phyloP scores from a whole-genome alignment of 2,888 invertebrate species.

The Euplagia quadripunctaria region DNA sequence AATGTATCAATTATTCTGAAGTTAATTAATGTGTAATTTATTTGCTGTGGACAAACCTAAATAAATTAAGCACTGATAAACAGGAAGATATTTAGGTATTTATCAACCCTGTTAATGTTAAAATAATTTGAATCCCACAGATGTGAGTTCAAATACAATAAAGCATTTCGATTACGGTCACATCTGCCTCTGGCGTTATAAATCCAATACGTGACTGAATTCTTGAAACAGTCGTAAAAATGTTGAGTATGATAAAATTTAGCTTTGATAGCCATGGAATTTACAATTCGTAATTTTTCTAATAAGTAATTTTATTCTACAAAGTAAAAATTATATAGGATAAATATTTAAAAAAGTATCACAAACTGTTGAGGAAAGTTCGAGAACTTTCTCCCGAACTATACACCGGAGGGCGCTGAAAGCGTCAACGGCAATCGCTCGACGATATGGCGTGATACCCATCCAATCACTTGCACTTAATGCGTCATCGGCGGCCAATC shows the following conservation, averaged over 20 bases:
- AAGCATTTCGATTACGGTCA: constrained; percentile 8
- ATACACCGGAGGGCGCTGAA: too few species aligned
- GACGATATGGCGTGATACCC: too few species aligned
- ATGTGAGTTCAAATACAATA: neutral
- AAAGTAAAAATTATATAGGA: too few species aligned
- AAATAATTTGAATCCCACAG: neutral
- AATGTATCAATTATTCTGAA: neutral
- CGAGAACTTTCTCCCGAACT: too few species aligned
- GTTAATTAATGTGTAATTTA: too few species aligned
- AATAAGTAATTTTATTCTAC: too few species aligned
- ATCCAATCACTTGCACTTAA: too few species aligned
- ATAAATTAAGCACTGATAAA: neutral
- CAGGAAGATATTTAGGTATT: neutral
- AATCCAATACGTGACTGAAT: constrained; percentile 7
- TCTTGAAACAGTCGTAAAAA: constrained; percentile 1
- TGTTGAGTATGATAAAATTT: constrained; percentile 3
- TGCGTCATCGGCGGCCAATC: too few species aligned
- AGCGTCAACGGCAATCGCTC: too few species aligned
- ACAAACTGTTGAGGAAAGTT: too few species aligned
- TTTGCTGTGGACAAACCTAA: neutral
- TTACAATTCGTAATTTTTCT: neutral
- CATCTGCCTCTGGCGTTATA: constrained; percentile 2
- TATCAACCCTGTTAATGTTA: neutral
- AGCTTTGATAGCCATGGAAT: neutral
- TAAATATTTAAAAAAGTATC: too few species aligned